Evolutionary conservation across 2,113 vertebrate species (phyloP), one percentile per base, ranked within the genome.

Genomic region (Lophura nycthemera): DNA sequence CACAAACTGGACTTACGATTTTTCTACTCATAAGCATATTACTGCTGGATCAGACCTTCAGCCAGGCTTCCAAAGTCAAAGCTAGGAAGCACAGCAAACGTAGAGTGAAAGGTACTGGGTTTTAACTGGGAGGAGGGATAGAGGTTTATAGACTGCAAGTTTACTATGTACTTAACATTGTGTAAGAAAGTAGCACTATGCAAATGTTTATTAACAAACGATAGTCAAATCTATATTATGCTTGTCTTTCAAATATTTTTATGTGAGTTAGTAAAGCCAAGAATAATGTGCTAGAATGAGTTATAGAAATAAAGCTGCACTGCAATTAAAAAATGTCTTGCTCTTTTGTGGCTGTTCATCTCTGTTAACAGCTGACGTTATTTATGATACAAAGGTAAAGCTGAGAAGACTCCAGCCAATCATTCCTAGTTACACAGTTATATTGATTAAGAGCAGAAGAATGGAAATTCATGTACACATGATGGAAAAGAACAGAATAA

Each of bases 81-180:
- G 91, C 96, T 91, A 97, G 94, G 91, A 98, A 98, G 83, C 98
- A 98, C 93, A 97, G 97, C 95, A 98, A 98, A 91, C 97, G 97
- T n/a, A 96, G 97, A 59, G 98, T 97, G 77, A 98, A 98, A 98
- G 98, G 98, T 98, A 98, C 94, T 11, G 57, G 48, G 79, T 65
- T 56, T 83, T 56, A 88, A 59, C 8, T 32, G 83, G 89, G 91
- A 94, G 65, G 63, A 66, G 75, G 85, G 86, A 47, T 18, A 70
- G 43, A 61, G 74, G 4, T 29, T 79, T 76, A 43, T 1, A 19
- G 40, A 43, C 10, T 38, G 9, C 30, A 71, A 27, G 45, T 54
- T 73, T 40, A 65, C 48, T 61, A 8, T 32, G 25, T 60, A n/a
- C 67, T 85, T 80, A 69, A 34, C 64, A 50, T 11, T 75, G 78